Percentiles rank a stretch among this genome's conserved stretches.
Evolutionary conservation across 2,113 vertebrate species (phyloP).

Genomic region (Ondatra zibethicus): DNA sequence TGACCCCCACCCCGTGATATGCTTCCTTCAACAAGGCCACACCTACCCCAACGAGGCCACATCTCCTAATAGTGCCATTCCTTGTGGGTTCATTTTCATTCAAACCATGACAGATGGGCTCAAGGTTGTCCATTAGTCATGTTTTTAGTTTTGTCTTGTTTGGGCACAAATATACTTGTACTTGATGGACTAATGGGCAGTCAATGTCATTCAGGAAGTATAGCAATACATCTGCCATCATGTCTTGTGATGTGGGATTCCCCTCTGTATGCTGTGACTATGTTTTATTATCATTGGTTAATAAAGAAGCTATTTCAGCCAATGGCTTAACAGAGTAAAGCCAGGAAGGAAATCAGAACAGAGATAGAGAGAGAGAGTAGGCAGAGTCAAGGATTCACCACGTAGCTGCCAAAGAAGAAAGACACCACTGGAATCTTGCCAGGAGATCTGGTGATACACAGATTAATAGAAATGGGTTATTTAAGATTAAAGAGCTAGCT

Average conservation of each 20-base stretch:
- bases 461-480: too few species aligned
- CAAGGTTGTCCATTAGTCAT: neutral
- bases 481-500: too few species aligned
- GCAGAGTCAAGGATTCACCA: too few species aligned
- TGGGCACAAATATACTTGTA: neutral
- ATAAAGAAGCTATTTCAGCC: too few species aligned
- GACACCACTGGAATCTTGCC: too few species aligned
- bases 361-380: too few species aligned
- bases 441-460: too few species aligned
- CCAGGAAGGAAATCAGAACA: too few species aligned
- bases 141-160: neutral
- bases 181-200: neutral
- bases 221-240: neutral
- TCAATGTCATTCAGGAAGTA: neutral
- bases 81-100: neutral
- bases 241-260: neutral
- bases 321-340: too few species aligned
- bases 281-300: too few species aligned
- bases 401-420: too few species aligned
- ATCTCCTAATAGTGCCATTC: neutral
- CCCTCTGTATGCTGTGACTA: too few species aligned
- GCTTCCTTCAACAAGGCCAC: neutral
- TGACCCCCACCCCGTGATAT: neutral
- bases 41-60: neutral
- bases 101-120: neutral